phyloP scores from a whole-genome alignment of 2,113 vertebrate genomes.

The Psophia crepitans region DNA sequence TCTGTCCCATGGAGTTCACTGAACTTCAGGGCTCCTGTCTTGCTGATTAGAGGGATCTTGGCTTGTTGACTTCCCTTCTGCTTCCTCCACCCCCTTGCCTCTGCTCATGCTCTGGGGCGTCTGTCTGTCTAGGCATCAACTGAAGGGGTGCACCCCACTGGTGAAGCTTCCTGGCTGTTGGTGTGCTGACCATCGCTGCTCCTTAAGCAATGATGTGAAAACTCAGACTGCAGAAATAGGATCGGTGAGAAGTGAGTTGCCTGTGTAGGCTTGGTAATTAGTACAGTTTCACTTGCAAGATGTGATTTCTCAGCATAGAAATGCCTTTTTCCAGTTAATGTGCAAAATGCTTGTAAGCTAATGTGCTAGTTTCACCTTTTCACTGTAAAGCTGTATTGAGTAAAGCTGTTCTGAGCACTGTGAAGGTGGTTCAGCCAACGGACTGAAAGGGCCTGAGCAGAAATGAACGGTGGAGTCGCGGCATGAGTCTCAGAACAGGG shows the following conservation, averaged over 20 bases:
- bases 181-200: neutral
- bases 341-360: neutral
- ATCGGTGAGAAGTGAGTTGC: neutral
- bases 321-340: neutral
- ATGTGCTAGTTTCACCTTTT: neutral
- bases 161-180: neutral
- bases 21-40: neutral
- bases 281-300: neutral
- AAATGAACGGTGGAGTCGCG: neutral
- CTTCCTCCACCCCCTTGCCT: neutral
- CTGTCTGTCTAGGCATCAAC: neutral
- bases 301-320: neutral
- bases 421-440: neutral
- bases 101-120: neutral
- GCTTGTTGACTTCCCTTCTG: neutral
- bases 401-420: neutral
- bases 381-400: neutral
- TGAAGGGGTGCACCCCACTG: neutral
- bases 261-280: neutral
- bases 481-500: neutral
- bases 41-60: neutral
- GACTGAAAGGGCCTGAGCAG: neutral
- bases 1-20: neutral
- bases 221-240: neutral
- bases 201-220: neutral